Conservation (phyloP, 2,888 invertebrate genomes). For the Yponomeuta sedellus region DNA sequence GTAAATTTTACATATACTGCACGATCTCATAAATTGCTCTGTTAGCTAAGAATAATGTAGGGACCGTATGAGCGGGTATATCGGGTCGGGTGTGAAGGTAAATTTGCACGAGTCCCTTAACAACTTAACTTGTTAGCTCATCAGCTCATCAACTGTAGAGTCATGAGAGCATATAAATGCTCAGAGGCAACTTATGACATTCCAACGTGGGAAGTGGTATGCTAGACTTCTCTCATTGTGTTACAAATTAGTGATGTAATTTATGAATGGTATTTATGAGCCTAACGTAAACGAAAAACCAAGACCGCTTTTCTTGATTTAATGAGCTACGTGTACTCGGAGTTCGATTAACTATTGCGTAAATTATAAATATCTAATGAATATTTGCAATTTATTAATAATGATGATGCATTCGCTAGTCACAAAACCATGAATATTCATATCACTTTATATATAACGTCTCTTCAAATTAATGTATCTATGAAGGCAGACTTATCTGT, state of each 20-base stretch:
- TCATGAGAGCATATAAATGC: conserved; percentile 33
- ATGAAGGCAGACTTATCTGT: no score
- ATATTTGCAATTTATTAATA: no score
- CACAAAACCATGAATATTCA: no score
- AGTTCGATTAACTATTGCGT: no score
- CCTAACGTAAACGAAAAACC: no score
- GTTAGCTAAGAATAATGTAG: conserved; percentile 69
- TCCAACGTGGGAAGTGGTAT: conserved; percentile 27
- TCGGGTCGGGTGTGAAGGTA: conserved; percentile 66
- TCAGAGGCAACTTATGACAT: conserved; percentile 50
- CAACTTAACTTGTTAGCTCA: conserved; percentile 71
- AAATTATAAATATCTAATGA: no score
- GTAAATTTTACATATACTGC: conserved; percentile 34
- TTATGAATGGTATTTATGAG: no score
- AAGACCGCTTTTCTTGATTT: no score
- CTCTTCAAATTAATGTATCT: no score
- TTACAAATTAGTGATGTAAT: conserved; percentile 1
- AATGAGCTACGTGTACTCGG: no score
- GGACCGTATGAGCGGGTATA: conserved; percentile 37
- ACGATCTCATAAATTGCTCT: conserved; percentile 61
- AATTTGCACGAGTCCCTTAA: conserved; percentile 69
- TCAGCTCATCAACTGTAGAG: conserved; percentile 59
- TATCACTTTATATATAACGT: no score
- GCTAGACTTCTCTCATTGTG: not conserved
- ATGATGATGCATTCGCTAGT: no score